These are phyloP conservation scores for Trachelus stipa DNA, from an alignment of 2,888 invertebrate genomes.

Conservation along the genomic window DNA sequence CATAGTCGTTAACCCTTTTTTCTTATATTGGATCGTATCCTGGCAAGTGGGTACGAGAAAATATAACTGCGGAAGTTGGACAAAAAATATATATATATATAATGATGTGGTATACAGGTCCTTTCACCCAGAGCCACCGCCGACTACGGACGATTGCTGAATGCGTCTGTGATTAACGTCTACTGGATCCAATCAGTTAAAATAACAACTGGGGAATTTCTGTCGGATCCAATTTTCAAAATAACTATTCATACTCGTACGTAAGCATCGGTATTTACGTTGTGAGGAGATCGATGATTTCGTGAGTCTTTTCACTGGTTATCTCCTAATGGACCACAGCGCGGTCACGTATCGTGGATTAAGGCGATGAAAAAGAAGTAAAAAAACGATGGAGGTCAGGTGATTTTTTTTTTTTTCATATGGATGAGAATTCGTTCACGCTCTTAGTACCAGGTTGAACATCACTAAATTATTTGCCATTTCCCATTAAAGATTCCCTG, in stretches of 20 bases:
- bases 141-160: background rate
- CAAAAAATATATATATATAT: background rate
- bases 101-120: background rate
- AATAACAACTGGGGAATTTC: background rate
- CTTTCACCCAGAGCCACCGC: background rate
- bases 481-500: background rate
- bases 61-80: background rate
- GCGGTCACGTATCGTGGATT: background rate
- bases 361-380: background rate
- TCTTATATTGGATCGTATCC: no score
- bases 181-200: background rate
- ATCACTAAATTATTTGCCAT: conserved; percentile 3
- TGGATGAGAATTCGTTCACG: background rate
- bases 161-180: background rate
- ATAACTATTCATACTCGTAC: background rate
- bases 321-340: background rate
- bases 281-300: background rate
- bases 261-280: background rate
- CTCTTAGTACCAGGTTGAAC: background rate
- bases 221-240: background rate
- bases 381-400: background rate
- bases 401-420: background rate
- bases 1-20: no score
- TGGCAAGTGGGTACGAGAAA: background rate
- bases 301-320: background rate